Percentiles rank a stretch among this genome's conserved stretches.
Evolutionary conservation across 2,113 vertebrate genomes (phyloP).

Genomic region (Perca schrenkii): DNA sequence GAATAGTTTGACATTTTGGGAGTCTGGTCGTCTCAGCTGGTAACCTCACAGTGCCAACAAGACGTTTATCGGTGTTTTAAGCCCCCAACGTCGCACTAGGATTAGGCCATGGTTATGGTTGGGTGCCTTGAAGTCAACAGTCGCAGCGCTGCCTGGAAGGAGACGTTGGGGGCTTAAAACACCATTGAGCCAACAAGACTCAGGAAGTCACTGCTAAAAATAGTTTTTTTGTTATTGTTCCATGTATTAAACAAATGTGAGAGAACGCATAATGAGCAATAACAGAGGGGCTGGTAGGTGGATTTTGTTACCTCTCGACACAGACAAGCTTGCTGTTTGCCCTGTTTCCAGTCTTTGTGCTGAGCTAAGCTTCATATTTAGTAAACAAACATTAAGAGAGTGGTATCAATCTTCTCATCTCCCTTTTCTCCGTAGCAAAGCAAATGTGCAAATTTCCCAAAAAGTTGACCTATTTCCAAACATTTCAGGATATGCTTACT

Average conservation of each 20-base stretch:
- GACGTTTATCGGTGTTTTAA: too few relatives aligned
- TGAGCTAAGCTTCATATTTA: neutral
- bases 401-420: neutral
- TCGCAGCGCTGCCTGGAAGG: too few relatives aligned
- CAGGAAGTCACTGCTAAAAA: neutral
- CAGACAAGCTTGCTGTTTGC: too few relatives aligned
- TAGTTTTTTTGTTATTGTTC: neutral
- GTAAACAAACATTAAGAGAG: neutral
- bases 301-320: too few relatives aligned
- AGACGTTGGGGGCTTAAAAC: too few relatives aligned
- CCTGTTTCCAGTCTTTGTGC: neutral
- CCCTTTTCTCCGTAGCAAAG: neutral
- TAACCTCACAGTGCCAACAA: neutral
- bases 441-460: neutral
- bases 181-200: neutral
- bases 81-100: too few relatives aligned
- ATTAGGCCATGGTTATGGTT: too few relatives aligned
- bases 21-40: neutral
- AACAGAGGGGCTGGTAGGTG: too few relatives aligned
- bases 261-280: neutral
- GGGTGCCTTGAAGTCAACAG: too few relatives aligned
- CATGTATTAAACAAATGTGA: neutral
- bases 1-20: neutral
- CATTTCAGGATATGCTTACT: neutral
- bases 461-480: neutral